Conservation (phyloP, 2,113 vertebrate species). For the Gadus macrocephalus region DNA sequence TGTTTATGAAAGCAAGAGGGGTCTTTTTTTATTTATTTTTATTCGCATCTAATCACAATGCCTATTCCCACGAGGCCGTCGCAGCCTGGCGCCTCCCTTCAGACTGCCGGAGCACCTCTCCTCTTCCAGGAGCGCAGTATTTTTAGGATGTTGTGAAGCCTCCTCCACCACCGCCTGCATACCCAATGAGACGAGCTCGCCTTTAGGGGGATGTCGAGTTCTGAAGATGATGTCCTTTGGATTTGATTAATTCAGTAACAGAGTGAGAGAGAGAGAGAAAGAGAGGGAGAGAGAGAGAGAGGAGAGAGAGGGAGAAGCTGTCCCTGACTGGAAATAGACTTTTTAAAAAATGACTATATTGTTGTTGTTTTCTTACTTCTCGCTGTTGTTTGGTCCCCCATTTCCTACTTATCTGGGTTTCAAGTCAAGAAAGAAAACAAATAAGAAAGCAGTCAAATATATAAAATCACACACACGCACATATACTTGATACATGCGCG, state of each 20-base stretch:
- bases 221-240: conserved; percentile 96
- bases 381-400: conserved; percentile 58
- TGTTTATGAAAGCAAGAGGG: conserved; percentile 84
- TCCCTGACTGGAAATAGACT: conserved; percentile 78
- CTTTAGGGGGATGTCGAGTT: conserved; percentile 96
- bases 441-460: conserved; percentile 47
- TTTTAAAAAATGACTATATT: conserved; percentile 75
- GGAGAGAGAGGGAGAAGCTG: conserved; percentile 61
- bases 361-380: conserved; percentile 71
- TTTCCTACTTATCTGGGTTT: conserved; percentile 63
- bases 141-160: conserved; percentile 98
- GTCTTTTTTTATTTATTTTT: conserved; percentile 7
- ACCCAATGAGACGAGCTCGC: conserved; percentile 91
- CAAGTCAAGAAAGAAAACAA: conserved; percentile 64
- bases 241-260: conserved; percentile 95
- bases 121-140: conserved; percentile 91
- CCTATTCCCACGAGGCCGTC: conserved; percentile 85
- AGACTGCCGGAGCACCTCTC: conserved; percentile 87
- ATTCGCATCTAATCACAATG: conserved; percentile 88
- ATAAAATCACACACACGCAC: not conserved
- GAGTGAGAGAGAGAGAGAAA: conserved; percentile 68
- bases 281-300: too few relatives aligned
- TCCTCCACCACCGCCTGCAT: conserved; percentile 83
- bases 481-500: conserved; percentile 35
- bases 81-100: conserved; percentile 87